Base-by-base conservation (phyloP, 2,888 invertebrate species). In the Uropetala carovei region DNA sequence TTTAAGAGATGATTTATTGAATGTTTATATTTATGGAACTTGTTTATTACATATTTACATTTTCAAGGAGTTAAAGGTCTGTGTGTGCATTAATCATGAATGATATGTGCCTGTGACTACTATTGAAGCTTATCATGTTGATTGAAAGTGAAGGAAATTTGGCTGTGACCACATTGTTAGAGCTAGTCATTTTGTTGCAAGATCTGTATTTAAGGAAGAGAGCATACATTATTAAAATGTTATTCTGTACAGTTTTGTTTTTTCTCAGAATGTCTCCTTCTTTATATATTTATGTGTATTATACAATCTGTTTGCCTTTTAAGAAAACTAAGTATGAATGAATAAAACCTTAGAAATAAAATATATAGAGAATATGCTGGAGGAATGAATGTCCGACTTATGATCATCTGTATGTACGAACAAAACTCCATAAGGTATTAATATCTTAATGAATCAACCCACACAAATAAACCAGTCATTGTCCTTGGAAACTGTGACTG, bases 131-230 rank as follows among this genome's bases (percentile, higher is more conserved):
- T 89, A 68, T 64, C 89, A 89, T 89, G n/a, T 89, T 89, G 89
- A 89, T 89, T 89, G 64, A 68, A 89, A 43, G 68, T 64, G 89
- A 89, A 89, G 30, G 89, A 64, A 89, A 64, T 64, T 89, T 68
- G 89, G 89, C 89, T 89, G 89, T 89, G 89, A 89, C 89, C 89
- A 68, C 64, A 68, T 64, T n/a, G 89, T 30, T 89, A 89, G 64
- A 64, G 64, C 89, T 89, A 89, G 89, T 89, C 89, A 64, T 89
- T 89, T 89, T 89, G 89, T 89, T 89, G 89, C 64, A 22, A 64
- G 68, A 43, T 68, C 43, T 89, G 89, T 89, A 89, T 89, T 27
- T 75, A 64, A 64, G 60, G 64, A 30, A 43, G 16, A 43, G 16
- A 64, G 56, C 30, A 43, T 89, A 64, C 30, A 64, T 89, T 86